Base-by-base conservation (phyloP, 2,888 invertebrate genomes). In the Lochmaea crataegi region DNA sequence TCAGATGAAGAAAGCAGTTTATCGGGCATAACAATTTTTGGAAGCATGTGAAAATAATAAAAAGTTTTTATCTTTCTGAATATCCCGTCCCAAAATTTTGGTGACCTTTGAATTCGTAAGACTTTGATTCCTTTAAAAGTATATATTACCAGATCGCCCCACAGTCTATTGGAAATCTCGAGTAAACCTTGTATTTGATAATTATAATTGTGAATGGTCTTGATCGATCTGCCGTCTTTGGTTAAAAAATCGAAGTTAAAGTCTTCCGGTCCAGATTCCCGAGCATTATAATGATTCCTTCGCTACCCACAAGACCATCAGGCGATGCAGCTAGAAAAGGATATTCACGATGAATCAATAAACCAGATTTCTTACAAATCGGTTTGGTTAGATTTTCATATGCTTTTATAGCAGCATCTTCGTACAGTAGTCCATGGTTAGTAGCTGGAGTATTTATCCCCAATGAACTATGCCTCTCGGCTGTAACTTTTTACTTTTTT, bases 321-420 rank as follows among this genome's bases (percentile, higher is more conserved):
- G 74, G 71, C 22, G 71, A 57, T 64, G 65, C 74, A 38, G 65
- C 71, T 14, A 71, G 48, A 41, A 68, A 74, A 38, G 22, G 45
- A 56, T 42, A 56, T 14, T 38, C 45, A 38, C 64, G 22, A 38
- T 68, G 42, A 18, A 74, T 45, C 11, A 45, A 12, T 18, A 22
- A 42, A 41, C 63, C 63, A 16, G 45, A 53, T 5, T 53, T 53
- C n/a, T n/a, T 1, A 53, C 60, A 66, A 72, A 66, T 72, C 70
- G 60, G 22, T 72, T 64, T 42, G 48, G 65, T 64, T 75, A 75
- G 72, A 66, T 58, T 75, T 78, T 78, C 78, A 80, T 75, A 74
- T 78, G 56, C 51, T 22, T 32, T 45, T 12, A 32, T 22, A 26
- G 63, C 69, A 7, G 12, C 18, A 12, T 57, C 64, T 42, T 64